Percentiles rank a stretch among this genome's conserved stretches.
Conservation (phyloP, 2,113 vertebrate genomes). For the Rhea americana region DNA sequence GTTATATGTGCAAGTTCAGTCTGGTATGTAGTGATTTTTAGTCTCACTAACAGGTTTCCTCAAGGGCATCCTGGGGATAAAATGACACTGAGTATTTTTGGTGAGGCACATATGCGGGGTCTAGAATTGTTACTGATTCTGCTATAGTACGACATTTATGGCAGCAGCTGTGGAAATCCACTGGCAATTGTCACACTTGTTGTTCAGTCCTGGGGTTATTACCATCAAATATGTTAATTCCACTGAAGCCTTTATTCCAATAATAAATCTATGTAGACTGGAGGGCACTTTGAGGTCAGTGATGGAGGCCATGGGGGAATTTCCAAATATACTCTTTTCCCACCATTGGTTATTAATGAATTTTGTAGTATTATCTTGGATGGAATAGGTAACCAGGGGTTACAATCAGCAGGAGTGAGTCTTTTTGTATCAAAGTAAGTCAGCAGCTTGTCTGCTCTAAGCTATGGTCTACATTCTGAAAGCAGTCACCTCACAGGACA, state of each 20-base stretch:
- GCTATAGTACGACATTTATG: neutral
- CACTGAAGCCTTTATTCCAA: neutral
- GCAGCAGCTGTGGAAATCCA: neutral
- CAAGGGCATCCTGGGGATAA: neutral
- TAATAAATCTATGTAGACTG: neutral
- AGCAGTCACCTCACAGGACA: neutral
- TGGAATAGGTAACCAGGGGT: neutral
- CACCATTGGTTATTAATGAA: neutral
- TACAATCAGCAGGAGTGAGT: neutral
- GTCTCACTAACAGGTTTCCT: neutral
- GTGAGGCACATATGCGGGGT: neutral
- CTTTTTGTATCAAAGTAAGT: neutral
- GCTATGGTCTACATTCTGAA: neutral
- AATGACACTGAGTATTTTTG: neutral
- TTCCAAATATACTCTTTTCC: neutral
- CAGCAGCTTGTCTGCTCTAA: neutral
- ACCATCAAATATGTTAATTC: neutral
- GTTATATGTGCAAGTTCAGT: neutral
- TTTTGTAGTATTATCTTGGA: neutral
- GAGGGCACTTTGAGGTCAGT: neutral
- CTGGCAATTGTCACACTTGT: neutral
- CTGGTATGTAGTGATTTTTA: neutral
- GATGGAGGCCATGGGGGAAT: neutral
- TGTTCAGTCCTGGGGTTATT: neutral
- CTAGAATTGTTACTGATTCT: neutral